These are phyloP conservation scores for Chironomus striatipennis DNA, from an alignment of 1,140 invertebrate genomes.

Conservation along the genomic window DNA sequence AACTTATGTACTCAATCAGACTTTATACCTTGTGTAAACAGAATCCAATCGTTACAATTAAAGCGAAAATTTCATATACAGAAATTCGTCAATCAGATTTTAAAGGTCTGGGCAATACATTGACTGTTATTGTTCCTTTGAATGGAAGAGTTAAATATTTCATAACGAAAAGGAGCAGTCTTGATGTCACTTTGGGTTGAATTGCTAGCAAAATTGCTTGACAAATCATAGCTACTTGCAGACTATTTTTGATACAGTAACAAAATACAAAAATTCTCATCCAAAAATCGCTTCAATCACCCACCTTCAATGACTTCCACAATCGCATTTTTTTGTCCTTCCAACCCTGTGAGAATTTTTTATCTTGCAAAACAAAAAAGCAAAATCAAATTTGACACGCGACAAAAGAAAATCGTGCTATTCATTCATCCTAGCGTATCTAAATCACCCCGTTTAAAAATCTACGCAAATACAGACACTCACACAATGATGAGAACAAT, in stretches of 20 bases:
- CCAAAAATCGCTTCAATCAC: not conserved
- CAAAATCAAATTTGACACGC: slow-evolving; percentile 21
- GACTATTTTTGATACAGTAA: too few relatives aligned
- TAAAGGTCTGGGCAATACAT: not conserved
- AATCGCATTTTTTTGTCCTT: too few relatives aligned
- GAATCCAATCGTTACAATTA: not conserved
- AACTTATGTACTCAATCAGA: too few relatives aligned
- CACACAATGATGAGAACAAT: not conserved
- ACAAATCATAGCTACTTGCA: too few relatives aligned
- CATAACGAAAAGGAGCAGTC: too few relatives aligned
- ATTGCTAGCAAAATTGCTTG: too few relatives aligned
- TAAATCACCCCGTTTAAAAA: not conserved
- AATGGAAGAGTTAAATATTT: too few relatives aligned
- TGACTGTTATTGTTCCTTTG: too few relatives aligned
- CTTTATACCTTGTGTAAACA: not conserved
- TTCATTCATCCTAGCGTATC: not conserved
- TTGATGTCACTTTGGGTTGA: too few relatives aligned
- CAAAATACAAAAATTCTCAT: too few relatives aligned
- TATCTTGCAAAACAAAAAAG: slow-evolving; percentile 11
- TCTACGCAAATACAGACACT: not conserved
- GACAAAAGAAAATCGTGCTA: slow-evolving; percentile 18
- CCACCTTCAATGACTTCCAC: not conserved
- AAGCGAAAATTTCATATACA: not conserved
- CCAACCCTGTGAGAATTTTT: not conserved
- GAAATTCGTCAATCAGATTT: not conserved